Conservation (phyloP, 2,113 vertebrate genomes). For the Megatriorchis doriae region DNA sequence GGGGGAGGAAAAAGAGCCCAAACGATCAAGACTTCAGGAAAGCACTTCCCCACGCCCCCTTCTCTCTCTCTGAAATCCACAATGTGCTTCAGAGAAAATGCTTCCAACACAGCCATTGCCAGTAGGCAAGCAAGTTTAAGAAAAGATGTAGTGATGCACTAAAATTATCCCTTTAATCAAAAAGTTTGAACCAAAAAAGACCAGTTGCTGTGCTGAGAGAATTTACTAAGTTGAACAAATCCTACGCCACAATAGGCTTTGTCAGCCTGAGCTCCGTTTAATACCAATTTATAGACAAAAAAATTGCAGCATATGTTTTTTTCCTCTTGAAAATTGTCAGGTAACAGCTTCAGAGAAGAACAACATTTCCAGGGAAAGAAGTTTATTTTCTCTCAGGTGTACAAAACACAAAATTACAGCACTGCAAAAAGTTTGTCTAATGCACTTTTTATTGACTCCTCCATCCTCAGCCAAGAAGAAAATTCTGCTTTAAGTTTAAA, state of each 20-base stretch:
- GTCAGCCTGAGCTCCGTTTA: background rate
- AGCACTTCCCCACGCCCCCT: background rate
- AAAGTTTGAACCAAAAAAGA: background rate
- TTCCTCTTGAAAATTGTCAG: background rate
- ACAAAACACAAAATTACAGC: background rate
- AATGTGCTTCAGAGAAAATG: background rate
- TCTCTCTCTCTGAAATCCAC: background rate
- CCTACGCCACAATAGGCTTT: background rate
- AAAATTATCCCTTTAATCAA: background rate
- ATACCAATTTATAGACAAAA: conserved; percentile 15
- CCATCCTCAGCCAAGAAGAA: background rate
- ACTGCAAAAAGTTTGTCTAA: conserved; percentile 22
- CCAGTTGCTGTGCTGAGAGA: background rate
- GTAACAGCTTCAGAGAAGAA: conserved; percentile 19
- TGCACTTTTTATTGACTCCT: conserved; percentile 14
- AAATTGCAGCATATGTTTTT: background rate
- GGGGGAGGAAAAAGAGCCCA: background rate
- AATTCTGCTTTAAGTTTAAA: conserved; percentile 22
- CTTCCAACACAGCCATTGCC: background rate
- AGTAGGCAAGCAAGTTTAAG: background rate
- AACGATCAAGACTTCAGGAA: background rate
- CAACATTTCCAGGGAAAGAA: background rate
- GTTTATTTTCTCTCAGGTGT: background rate
- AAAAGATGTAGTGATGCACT: background rate
- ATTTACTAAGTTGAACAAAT: background rate